phyloP scores from a whole-genome alignment of 2,113 vertebrate genomes.

The Oostethus manadensis region DNA sequence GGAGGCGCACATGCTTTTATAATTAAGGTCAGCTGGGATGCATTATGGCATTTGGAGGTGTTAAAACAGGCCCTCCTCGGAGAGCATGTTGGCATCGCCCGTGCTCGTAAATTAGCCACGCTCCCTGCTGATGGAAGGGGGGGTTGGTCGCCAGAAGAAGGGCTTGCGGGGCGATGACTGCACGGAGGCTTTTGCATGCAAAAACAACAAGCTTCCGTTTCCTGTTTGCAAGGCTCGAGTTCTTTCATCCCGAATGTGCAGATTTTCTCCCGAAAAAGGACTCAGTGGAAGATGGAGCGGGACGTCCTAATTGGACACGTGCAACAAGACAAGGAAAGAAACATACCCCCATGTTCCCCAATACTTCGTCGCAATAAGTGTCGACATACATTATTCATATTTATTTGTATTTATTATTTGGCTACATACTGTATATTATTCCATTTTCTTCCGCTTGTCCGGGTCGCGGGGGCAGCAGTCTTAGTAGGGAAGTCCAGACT shows the following conservation, averaged over 20 bases:
- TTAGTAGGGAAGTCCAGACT: too few relatives aligned
- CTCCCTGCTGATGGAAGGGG: slow-evolving; percentile 57
- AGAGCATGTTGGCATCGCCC: slow-evolving; percentile 74
- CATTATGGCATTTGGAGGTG: slow-evolving; percentile 79
- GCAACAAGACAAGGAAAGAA: not conserved
- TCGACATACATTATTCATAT: too few relatives aligned
- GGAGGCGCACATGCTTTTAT: slow-evolving; percentile 71
- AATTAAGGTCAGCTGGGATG: slow-evolving; percentile 81
- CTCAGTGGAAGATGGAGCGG: not conserved
- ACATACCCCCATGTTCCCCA: too few relatives aligned
- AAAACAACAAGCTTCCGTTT: not conserved
- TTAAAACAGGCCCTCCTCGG: slow-evolving; percentile 75
- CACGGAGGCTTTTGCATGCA: slow-evolving; percentile 2
- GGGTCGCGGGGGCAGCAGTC: too few relatives aligned
- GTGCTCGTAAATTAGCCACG: slow-evolving; percentile 72
- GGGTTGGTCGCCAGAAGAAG: not conserved
- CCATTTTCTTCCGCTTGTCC: too few relatives aligned
- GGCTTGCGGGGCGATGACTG: slow-evolving; percentile 14
- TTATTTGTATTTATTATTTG: too few relatives aligned
- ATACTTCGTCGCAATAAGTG: too few relatives aligned
- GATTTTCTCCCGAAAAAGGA: not conserved
- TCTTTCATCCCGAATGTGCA: not conserved
- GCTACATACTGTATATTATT: too few relatives aligned
- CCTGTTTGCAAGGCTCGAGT: not conserved
- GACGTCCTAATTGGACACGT: not conserved